Conservation (phyloP, 2,888 invertebrate genomes). For the Himalopsyche japonica region DNA sequence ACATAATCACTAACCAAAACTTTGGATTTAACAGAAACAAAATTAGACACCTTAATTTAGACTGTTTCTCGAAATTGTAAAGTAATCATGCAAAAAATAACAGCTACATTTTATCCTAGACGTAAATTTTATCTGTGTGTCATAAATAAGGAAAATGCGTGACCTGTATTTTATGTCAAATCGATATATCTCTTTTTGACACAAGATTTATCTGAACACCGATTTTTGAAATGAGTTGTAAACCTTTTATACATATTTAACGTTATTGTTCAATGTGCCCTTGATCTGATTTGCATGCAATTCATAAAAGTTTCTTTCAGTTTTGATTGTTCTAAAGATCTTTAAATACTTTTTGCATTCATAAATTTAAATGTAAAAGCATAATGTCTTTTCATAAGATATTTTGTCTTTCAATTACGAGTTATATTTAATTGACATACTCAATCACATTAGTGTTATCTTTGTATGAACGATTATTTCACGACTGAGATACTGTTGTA, state of each 20-base stretch:
- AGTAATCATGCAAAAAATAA: background rate
- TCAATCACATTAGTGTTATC: too few relatives aligned
- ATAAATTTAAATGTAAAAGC: background rate
- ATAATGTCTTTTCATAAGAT: background rate
- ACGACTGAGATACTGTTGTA: too few relatives aligned
- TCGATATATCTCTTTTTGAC: background rate
- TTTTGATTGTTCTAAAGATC: background rate
- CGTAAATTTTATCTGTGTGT: background rate
- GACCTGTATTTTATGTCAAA: background rate
- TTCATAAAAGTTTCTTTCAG: background rate
- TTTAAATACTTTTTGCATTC: background rate
- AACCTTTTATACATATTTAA: background rate
- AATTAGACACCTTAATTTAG: too few relatives aligned
- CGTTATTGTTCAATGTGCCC: background rate
- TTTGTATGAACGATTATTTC: too few relatives aligned
- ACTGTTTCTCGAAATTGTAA: background rate
- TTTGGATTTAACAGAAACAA: too few relatives aligned
- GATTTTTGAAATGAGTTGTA: background rate
- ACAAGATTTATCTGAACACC: background rate
- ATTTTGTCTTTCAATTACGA: background rate
- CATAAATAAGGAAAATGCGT: background rate
- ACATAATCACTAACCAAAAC: too few relatives aligned
- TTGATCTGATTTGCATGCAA: background rate
- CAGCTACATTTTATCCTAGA: background rate
- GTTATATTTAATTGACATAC: too few relatives aligned